Evolutionary conservation across 2,113 vertebrate genomes (phyloP), one percentile per base, ranked within the genome.

Genomic region (Ceyx margarethae): DNA sequence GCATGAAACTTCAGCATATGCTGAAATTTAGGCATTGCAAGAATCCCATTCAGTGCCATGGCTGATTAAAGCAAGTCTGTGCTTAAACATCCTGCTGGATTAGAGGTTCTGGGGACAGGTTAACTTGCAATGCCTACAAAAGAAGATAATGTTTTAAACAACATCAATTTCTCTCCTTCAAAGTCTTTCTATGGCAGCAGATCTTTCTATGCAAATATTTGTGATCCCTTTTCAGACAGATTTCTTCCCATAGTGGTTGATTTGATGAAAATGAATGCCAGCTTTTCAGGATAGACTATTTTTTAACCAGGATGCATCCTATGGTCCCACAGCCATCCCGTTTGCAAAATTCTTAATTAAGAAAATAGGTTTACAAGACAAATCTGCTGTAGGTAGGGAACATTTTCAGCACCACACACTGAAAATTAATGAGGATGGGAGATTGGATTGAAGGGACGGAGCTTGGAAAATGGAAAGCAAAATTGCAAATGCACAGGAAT

Each of bases 391-490:
- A 73, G 40, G 61, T 81, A 68, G 22, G 10, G 56, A 87, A 80
- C 40, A 29, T 58, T 77, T 86, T 67, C 58, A 84, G 37, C 51
- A 69, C 17, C 19, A 51, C 42, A 69, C 21, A 29, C 26, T 40
- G 62, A 90, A 93, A 93, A 85, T 87, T 86, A 90, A 90, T 69
- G 77, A 94, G 77, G 33, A 84, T 81, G 46, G 51, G 33, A 93
- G 66, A 20, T 26, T 73, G 81, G 87, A 62, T 33, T 62, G 86
- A 81, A 92, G 11, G 53, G 16, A 81, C 37, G 23, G 28, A 29
- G 6, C 33, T 69, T 81, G 62, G 66, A 93, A 95, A 91, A 81
- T 43, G 22, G 15, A 67, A 19, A 94, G 66, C 40, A 73, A 65
- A 95, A 75, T 33, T 81, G 12, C 51, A 61, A 15, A 46, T 35